Base-by-base conservation (phyloP, 2,888 invertebrate species). In the Eueremaeus valkanovi region DNA sequence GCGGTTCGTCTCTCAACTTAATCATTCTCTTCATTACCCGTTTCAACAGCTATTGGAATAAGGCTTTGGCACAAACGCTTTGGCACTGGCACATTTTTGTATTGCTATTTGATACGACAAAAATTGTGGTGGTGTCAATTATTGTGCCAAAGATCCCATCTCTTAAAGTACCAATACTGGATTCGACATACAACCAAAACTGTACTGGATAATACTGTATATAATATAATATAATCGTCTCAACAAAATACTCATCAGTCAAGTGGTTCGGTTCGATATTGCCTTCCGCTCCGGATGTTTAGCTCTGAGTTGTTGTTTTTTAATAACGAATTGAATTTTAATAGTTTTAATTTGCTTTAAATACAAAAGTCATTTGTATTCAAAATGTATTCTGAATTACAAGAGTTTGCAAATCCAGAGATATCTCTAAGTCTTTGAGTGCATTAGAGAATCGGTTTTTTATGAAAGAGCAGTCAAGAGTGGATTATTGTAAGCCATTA, bases 71-170 rank as follows among this genome's bases (percentile, higher is more conserved):
- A 72, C 72, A 73, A 72, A 75, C 40, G 42, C 77, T 79, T 79
- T 79, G 79, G 79, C 79, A 79, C 79, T 79, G 77, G 78, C 79
- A 79, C 78, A 79, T 79, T 79, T 79, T 78, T 79, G 78, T 79
- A 77, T 79, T 75, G 73, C 73, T 76, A 77, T 77, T 73, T 31
- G 24, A 66, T 75, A 75, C 77, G 73, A 79, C 79, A 79, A 79
- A 78, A 77, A 79, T 79, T 78, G 78, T 79, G 79, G 75, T 77
- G 76, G 79, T 79, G 79, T 77, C 78, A 77, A 79, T 73, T 36
- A 36, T 36, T 36, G 36, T 36, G 36, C 72, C 72, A 75, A 75
- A 72, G 75, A 75, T n/a, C 31, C 1, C 73, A 55, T 55, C 55
- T 11, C 5, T 36, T 36, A 36, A 5, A 8, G n/a, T n/a, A n/a